phyloP scores from a whole-genome alignment of 2,797 vertebrate genomes.

The Acridotheres tristis region DNA sequence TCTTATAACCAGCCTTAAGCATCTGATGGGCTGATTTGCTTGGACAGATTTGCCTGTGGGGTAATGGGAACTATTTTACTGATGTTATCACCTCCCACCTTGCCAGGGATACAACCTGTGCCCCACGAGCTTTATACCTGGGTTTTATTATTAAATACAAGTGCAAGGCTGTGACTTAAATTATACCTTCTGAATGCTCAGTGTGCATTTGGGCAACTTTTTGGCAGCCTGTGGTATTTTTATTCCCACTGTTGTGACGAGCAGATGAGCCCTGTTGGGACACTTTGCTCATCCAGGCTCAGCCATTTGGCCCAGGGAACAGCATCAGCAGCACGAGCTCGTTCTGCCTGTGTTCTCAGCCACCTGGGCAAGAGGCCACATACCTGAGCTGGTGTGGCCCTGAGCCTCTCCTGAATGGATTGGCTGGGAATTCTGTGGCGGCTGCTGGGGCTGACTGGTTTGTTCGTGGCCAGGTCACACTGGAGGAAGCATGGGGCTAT shows the following conservation, averaged over 20 bases:
- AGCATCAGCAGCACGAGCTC: not conserved
- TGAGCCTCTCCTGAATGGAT: not conserved
- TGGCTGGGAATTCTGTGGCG: not conserved
- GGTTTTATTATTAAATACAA: not conserved
- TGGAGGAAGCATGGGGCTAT: not conserved
- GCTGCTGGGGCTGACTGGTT: not conserved
- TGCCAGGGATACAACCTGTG: not conserved
- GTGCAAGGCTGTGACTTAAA: not conserved
- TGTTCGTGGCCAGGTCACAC: not conserved
- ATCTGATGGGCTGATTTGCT: not conserved
- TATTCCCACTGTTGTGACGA: not conserved
- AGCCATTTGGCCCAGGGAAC: not conserved
- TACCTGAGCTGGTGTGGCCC: slow-evolving; percentile 5
- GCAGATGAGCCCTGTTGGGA: not conserved
- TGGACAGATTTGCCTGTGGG: not conserved
- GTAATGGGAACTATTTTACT: not conserved
- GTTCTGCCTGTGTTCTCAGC: not conserved
- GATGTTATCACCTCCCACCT: not conserved
- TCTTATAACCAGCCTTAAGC: not conserved
- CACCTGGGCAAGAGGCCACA: not conserved
- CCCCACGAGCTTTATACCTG: not conserved
- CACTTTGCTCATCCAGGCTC: not conserved
- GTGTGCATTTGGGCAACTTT: not conserved
- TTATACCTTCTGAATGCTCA: rapidly evolving
- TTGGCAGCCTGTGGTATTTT: not conserved